These are phyloP conservation scores for Ctenochaetus hawaiiensis DNA, from an alignment of 2,797 vertebrate genomes.

Conservation along the genomic window DNA sequence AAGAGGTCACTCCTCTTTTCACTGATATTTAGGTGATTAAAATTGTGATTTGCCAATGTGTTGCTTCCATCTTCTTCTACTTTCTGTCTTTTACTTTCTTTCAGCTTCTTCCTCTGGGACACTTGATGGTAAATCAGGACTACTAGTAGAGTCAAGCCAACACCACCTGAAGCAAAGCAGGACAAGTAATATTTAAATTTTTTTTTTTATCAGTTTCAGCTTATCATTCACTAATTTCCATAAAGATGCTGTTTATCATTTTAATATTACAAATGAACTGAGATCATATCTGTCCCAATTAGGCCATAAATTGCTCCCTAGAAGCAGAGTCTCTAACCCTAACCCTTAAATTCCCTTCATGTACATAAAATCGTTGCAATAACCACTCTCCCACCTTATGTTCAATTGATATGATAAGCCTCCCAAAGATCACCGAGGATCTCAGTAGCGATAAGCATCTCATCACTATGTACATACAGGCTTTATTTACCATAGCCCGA, in stretches of 20 bases:
- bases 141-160: slow-evolving; percentile 82
- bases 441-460: no score
- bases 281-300: background rate
- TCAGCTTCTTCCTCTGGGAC: slow-evolving; percentile 64
- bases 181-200: background rate
- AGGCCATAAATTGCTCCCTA: background rate
- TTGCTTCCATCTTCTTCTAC: slow-evolving; percentile 42
- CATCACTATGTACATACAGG: no score
- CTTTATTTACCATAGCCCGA: no score
- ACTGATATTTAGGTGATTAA: slow-evolving; percentile 70
- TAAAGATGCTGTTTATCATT: background rate
- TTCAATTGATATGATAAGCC: no score
- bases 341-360: no score
- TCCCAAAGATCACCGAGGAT: no score
- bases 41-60: slow-evolving; percentile 43
- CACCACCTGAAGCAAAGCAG: slow-evolving; percentile 72
- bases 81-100: slow-evolving; percentile 42
- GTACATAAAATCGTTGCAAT: no score
- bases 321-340: no score
- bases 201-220: no score
- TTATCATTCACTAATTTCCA: background rate
- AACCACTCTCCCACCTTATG: no score
- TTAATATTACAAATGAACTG: background rate
- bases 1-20: slow-evolving; percentile 73
- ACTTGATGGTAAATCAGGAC: slow-evolving; percentile 84